Evolutionary conservation across 2,113 vertebrate genomes (phyloP), one percentile per base, ranked within the genome.

Genomic region (Motacilla tschutschensis): DNA sequence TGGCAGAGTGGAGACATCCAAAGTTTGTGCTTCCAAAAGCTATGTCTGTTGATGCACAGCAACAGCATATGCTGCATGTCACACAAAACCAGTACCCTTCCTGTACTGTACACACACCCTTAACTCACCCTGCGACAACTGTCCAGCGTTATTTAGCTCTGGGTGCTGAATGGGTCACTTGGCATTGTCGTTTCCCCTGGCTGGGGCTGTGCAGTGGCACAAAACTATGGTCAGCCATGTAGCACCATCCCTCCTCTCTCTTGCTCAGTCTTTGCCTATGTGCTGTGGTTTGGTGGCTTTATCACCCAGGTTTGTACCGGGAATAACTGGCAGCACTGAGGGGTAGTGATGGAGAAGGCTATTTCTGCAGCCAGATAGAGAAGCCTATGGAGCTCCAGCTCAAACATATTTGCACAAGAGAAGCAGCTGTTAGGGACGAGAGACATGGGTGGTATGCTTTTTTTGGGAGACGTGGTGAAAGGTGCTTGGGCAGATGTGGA

Each of bases 21-120:
- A 21, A 53, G 7, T n/a, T 46, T 43, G 10, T 33, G 6, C 12
- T 75, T 91, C 25, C 20, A 41, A 84, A 81, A 60, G 12, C 40
- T 31, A 3, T 0, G 2, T 53, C 12, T 5, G 3, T 14, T 33
- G 16, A 76, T 38, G 51, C 41, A 71, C 17, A 40, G 15, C 33
- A 64, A 9, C 9, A 57, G 9, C 2, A 6, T 26, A 44, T 47
- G 22, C 9, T 78, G 18, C 8, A 5, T 21, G n/a, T 41, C 38
- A 67, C 31, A 59, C 1, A 4, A 17, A 36, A 29, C 19, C 19
- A 57, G 28, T 6, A 55, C 4, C 0, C 8, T 3, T 50, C 7
- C 26, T 9, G 17, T 7, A 18, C 29, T 16, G 5, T 8, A 31
- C 33, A 66, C 31, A 31, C 20, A 16, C 9, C 48, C 15, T n/a